Evolutionary conservation across 2,113 vertebrate species (phyloP), one percentile per base, ranked within the genome.

Genomic region (Ivindomyrus marchei): DNA sequence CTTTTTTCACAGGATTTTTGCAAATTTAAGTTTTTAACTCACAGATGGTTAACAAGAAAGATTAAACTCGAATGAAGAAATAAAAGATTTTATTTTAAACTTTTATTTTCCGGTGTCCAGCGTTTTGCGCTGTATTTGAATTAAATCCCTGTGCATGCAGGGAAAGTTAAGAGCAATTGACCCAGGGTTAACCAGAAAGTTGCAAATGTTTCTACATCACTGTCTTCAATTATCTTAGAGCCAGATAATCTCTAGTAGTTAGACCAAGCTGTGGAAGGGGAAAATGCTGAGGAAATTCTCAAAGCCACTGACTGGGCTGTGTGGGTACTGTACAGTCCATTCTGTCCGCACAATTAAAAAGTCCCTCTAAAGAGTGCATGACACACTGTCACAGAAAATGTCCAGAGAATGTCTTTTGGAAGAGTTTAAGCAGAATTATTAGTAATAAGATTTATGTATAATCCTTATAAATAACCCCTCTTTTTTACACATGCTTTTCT

Each of bases 141-240:
- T 70, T 31, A 36, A 66, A 24, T 31, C 83, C 58, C 15, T 13
- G 56, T 50, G 89, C 39, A 87, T 45, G 83, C 83, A 47, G 53
- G 21, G 53, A 39, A 53, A 3, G 80, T 89, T 62, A 62, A 85
- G 15, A 62, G 52, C 89, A 89, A 89, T 86, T 90, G 90, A 89
- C 90, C 88, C 88, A 77, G n/a, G 86, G 88, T 89, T 56, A 86
- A 89, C 88, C 85, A 88, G 83, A 80, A 46, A 77, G 88, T 91
- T 56, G 66, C 90, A 89, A 89, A 70, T 74, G 90, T 89, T 89
- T 89, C 47, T 87, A 45, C 31, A 77, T 85, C 83, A 70, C 56
- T 91, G 90, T 89, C 83, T 89, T 87, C 88, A 89, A 87, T 87
- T 89, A 89, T 87, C 58, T 89, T 9, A 85, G 49, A 89, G 89